Evolutionary conservation across 2,113 vertebrate genomes (phyloP).

Genomic region (Xyliphius kryptos): DNA sequence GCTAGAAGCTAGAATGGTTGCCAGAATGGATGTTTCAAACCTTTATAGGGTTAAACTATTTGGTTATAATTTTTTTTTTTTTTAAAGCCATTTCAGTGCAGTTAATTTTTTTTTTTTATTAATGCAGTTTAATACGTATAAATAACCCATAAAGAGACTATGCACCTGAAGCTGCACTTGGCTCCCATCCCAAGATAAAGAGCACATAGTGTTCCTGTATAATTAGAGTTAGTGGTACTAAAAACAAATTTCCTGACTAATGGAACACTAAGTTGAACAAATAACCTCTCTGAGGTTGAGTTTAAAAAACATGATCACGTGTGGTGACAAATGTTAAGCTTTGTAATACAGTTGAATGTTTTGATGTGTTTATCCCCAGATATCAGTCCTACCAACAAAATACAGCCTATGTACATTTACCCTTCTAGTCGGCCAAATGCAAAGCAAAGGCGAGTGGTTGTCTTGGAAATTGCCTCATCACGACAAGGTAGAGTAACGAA

Average conservation of each 20-base stretch:
- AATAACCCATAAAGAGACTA: not conserved
- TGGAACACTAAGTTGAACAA: no score
- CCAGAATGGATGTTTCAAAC: conserved; percentile 4
- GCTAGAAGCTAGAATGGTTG: not conserved
- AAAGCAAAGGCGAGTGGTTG: conserved; percentile 40
- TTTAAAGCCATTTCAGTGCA: no score
- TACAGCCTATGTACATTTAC: conserved; percentile 30
- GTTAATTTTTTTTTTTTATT: no score
- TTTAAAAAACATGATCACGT: no score
- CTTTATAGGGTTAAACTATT: no score
- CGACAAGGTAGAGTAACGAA: conserved; percentile 39
- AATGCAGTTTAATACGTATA: not conserved
- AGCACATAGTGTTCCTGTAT: conserved; percentile 18
- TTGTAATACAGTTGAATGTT: not conserved
- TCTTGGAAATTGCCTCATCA: conserved; percentile 45
- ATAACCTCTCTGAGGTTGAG: no score
- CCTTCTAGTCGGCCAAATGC: conserved; percentile 22
- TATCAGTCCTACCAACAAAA: conserved; percentile 26
- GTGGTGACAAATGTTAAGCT: no score
- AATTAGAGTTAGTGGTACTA: no score
- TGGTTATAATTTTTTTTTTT: no score
- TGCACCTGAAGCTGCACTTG: conserved; percentile 5
- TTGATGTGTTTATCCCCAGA: conserved; percentile 18
- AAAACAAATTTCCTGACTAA: no score
- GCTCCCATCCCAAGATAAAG: not conserved